Evolutionary conservation across 2,888 invertebrate genomes (phyloP).

Genomic region (Pilophorus perplexus): DNA sequence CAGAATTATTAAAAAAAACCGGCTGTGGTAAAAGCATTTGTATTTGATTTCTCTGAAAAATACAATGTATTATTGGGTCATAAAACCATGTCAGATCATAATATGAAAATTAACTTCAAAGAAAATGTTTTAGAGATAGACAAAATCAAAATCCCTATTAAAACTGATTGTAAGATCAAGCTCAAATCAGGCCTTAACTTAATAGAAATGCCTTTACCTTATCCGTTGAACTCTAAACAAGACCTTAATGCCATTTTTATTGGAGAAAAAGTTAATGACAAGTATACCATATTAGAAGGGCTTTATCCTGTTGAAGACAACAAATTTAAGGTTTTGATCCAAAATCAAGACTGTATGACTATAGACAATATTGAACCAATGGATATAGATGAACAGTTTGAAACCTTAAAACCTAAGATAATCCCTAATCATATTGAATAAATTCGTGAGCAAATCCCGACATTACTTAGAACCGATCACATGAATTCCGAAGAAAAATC

Average conservation of each 20-base stretch:
- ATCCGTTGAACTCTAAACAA: too few species aligned
- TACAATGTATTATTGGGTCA: too few species aligned
- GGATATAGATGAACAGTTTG: conserved; percentile 11
- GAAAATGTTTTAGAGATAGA: too few species aligned
- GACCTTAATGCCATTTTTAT: not conserved
- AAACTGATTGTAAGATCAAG: not conserved
- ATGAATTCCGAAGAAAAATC: conserved; percentile 10
- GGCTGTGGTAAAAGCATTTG: not conserved
- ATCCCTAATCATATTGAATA: too few species aligned
- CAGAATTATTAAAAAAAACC: not conserved
- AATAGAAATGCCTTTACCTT: not conserved
- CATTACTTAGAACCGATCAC: conserved; percentile 11
- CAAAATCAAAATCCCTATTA: too few species aligned
- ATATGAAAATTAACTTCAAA: too few species aligned
- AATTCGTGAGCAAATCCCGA: not conserved
- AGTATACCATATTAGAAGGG: not conserved
- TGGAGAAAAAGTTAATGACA: not conserved
- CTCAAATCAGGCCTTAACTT: not conserved
- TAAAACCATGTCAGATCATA: too few species aligned
- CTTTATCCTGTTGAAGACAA: not conserved
- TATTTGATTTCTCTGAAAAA: too few species aligned
- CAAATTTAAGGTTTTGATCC: not conserved
- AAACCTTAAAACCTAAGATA: not conserved
- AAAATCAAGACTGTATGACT: conserved; percentile 4
- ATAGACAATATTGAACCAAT: conserved; percentile 2